Evolutionary conservation across 2,888 invertebrate genomes (phyloP).

Genomic region (Piscicola geometra): DNA sequence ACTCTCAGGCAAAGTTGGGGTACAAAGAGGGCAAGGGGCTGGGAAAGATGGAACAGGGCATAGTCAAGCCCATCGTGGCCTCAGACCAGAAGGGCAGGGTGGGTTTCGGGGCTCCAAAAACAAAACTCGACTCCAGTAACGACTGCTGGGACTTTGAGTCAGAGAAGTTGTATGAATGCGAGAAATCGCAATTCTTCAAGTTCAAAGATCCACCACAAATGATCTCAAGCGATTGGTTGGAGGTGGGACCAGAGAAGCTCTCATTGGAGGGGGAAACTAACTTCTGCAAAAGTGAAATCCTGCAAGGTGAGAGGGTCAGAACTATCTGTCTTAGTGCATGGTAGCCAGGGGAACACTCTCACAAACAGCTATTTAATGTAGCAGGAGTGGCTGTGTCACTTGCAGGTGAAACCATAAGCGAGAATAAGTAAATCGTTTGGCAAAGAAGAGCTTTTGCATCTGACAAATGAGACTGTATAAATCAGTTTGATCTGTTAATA

Average conservation of each 20-base stretch:
- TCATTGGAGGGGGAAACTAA: constrained; percentile 71
- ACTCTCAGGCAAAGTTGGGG: constrained; percentile 75
- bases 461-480: too few relatives aligned
- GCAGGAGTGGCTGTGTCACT: too few relatives aligned
- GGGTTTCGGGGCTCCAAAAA: constrained; percentile 68
- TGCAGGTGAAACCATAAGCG: too few relatives aligned
- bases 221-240: constrained; percentile 9
- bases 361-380: too few relatives aligned
- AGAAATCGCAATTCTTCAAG: constrained; percentile 4
- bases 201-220: background rate
- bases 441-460: too few relatives aligned
- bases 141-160: constrained; percentile 64
- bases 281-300: constrained; percentile 69
- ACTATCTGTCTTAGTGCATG: too few relatives aligned
- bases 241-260: constrained; percentile 57
- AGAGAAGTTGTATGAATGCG: constrained; percentile 54
- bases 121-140: constrained; percentile 62
- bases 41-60: constrained; percentile 77
- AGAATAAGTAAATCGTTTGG: too few relatives aligned
- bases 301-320: constrained; percentile 54
- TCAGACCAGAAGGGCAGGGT: constrained; percentile 75
- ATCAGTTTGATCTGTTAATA: too few relatives aligned
- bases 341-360: too few relatives aligned
- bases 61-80: constrained; percentile 72
- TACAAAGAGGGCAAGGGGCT: constrained; percentile 75